Evolutionary conservation across 2,888 invertebrate genomes (phyloP), one percentile per base, ranked within the genome.

Genomic region (Ryuthela nishihirai): DNA sequence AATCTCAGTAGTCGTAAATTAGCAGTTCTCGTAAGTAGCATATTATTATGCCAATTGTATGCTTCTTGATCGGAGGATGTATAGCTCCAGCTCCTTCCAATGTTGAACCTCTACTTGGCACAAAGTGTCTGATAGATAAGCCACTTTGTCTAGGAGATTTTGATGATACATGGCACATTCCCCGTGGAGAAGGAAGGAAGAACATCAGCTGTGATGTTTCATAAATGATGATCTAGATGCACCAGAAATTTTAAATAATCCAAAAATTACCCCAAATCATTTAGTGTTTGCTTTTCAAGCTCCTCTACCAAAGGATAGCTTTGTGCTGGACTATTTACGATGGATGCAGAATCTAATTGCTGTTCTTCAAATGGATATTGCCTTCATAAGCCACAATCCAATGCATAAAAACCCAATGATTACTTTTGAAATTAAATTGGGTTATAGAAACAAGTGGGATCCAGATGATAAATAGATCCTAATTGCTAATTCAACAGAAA

Each of bases 281-380:
- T 82, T 97, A 48, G 93, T 95, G 41, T 94, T 92, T 73, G 82
- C 85, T 1, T 84, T 85, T 70, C 82, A 94, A 83, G 85, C 97
- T 82, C 99, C 99, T 15, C 74, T 85, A 23, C 86, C 88, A 0
- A 80, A 87, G 42, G 85, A 85, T 54, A 82, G 81, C 48, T 76
- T 78, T 60, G 77, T 81, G 18, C 75, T 94, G 60, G 90, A 93
- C 75, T 98, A 89, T 77, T 92, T 94, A 0, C 82, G 97, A 64
- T 97, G 95, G 97, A 97, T 98, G 74, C 98, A 98, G 75, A 93
- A 91, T 77, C 79, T 99, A 58, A 88, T 98, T 50, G 94, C 93
- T 3, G 86, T 98, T 18, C 76, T 99, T 17, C 86, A 89, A 73
- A 78, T 93, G 24, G 92, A 97, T 65, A 83, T 97, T 56, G 80